Percentiles rank a stretch among this genome's conserved stretches.
Conservation (phyloP, 2,797 vertebrate species). For the Austrolebias charrua region DNA sequence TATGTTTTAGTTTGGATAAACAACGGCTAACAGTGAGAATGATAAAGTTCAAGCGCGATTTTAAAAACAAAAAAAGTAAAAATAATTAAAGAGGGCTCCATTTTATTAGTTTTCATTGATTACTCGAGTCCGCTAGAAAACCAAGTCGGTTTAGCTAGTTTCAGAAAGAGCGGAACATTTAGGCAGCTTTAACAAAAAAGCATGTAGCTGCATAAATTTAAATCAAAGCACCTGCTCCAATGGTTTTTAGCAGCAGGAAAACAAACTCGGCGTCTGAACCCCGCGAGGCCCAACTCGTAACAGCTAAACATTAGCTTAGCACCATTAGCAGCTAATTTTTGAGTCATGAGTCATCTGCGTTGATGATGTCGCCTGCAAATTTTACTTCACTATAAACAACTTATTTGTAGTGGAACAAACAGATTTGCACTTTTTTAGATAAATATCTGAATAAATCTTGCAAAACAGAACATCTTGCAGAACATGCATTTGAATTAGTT, state of each 20-base stretch:
- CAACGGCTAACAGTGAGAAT: too few species aligned
- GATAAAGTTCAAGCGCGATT: too few species aligned
- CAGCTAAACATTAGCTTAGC: constrained; percentile 35
- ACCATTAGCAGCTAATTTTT: constrained; percentile 28
- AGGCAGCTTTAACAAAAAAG: background rate
- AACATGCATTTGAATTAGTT: constrained; percentile 42
- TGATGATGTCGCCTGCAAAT: background rate
- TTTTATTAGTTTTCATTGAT: too few species aligned
- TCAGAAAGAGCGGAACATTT: background rate
- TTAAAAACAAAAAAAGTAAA: too few species aligned
- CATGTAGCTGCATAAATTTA: background rate
- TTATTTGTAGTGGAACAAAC: background rate
- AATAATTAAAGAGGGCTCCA: too few species aligned
- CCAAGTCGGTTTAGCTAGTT: too few species aligned
- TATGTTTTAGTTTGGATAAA: too few species aligned
- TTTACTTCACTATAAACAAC: background rate
- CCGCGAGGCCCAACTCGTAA: constrained; percentile 41
- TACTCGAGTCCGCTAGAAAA: too few species aligned
- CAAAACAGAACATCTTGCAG: background rate
- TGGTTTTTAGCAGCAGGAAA: background rate
- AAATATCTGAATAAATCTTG: background rate
- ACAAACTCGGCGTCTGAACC: background rate
- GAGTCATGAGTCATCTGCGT: background rate
- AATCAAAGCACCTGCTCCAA: background rate
- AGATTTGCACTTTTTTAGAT: background rate